Evolutionary conservation across 2,113 vertebrate genomes (phyloP).

Genomic region (Zootoca vivipara): DNA sequence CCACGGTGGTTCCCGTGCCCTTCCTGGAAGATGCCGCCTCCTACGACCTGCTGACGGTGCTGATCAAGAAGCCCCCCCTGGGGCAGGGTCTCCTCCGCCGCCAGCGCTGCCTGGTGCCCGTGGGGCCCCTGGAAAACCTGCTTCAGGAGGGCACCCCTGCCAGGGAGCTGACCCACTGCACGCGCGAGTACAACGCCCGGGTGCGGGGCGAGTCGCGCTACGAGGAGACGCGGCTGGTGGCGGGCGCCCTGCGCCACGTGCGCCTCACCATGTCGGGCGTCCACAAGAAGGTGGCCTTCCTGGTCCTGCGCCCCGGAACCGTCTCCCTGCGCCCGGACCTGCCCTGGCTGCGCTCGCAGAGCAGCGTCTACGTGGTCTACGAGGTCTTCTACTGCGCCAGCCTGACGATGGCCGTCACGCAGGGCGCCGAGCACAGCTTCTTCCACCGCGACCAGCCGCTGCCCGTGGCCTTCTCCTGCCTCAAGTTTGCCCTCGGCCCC

Average conservation of each 20-base stretch:
- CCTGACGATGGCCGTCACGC: constrained; percentile 45
- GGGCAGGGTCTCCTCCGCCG: constrained; percentile 45
- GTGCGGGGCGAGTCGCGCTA: constrained; percentile 57
- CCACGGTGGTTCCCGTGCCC: constrained; percentile 64
- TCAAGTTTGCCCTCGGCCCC: constrained; percentile 68
- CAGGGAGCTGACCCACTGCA: constrained; percentile 59
- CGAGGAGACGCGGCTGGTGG: constrained; percentile 69
- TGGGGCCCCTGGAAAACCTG: neutral
- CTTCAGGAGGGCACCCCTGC: neutral
- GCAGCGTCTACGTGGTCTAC: constrained; percentile 70
- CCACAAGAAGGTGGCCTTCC: constrained; percentile 64
- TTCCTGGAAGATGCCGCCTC: constrained; percentile 66
- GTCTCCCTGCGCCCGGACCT: constrained; percentile 58
- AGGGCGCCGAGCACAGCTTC: constrained; percentile 32
- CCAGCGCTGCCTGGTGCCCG: constrained; percentile 12
- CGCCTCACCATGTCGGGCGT: constrained; percentile 60
- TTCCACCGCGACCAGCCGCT: constrained; percentile 51
- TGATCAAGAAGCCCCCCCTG: constrained; percentile 62
- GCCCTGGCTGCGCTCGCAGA: constrained; percentile 67
- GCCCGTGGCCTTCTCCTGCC: constrained; percentile 71
- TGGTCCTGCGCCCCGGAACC: constrained; percentile 20
- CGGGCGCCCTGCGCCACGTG: constrained; percentile 62
- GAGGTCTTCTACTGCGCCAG: constrained; percentile 70
- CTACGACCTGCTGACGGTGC: constrained; percentile 68
- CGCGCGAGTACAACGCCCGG: constrained; percentile 59